A percentile compares a stretch with the other conserved stretches of the same genome.
Conservation (phyloP, 2,113 vertebrate species). For the Verasper variegatus region DNA sequence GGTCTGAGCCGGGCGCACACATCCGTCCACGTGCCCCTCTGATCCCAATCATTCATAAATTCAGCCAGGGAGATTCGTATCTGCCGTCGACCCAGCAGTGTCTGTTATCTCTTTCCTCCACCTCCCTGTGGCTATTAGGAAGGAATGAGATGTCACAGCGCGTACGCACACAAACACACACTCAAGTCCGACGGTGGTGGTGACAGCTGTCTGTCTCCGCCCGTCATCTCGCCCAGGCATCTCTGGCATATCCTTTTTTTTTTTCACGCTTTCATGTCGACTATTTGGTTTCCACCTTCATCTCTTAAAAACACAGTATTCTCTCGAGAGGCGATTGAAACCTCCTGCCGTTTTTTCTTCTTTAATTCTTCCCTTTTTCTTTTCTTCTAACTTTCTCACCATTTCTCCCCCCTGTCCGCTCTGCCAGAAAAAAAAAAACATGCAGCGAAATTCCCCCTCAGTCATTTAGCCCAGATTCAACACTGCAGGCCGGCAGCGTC, state of each 20-base stretch:
- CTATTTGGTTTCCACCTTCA: not conserved
- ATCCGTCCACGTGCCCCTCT: slow-evolving; percentile 71
- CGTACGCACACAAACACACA: slow-evolving; percentile 26
- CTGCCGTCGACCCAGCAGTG: slow-evolving; percentile 54
- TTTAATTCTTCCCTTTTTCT: not conserved
- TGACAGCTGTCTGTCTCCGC: slow-evolving; percentile 25
- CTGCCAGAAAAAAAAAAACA: slow-evolving; percentile 31
- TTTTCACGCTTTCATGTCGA: not conserved
- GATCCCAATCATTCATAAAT: slow-evolving; percentile 84
- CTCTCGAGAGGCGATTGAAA: not conserved
- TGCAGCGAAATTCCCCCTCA: slow-evolving; percentile 61
- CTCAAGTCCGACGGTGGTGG: slow-evolving; percentile 1
- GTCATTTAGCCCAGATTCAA: slow-evolving; percentile 66
- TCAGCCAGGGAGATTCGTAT: slow-evolving; percentile 64
- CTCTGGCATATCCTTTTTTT: not conserved
- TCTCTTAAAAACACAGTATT: not conserved
- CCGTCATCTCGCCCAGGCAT: slow-evolving; percentile 5
- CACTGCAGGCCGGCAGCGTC: slow-evolving; percentile 53
- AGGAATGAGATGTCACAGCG: slow-evolving; percentile 55
- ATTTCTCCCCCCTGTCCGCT: slow-evolving; percentile 20
- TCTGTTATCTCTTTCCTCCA: slow-evolving; percentile 53
- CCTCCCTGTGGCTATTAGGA: slow-evolving; percentile 49
- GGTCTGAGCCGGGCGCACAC: slow-evolving; percentile 35
- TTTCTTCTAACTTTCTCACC: slow-evolving; percentile 27
- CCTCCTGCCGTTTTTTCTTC: not conserved